Evolutionary conservation across 1,140 invertebrate genomes (phyloP).

Genomic region (Coboldia fuscipes): DNA sequence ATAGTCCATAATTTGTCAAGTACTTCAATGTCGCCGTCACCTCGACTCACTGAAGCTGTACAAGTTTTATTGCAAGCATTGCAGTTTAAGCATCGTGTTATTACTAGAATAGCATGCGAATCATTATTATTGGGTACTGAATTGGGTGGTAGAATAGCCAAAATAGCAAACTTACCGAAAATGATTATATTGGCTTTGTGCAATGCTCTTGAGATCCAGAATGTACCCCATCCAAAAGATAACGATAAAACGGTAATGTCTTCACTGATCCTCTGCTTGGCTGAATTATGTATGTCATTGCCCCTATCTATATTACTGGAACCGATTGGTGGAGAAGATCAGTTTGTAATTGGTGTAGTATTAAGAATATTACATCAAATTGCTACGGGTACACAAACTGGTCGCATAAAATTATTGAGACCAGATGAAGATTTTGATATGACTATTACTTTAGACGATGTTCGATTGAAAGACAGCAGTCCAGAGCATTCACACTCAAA

Average conservation of each 20-base stretch:
- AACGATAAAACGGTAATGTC: constrained; percentile 52
- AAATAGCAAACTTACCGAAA: constrained; percentile 17
- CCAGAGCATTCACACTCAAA: constrained; percentile 18
- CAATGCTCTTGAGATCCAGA: constrained; percentile 18
- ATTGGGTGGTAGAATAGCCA: constrained; percentile 12
- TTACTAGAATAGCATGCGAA: constrained; percentile 18
- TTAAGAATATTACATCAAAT: constrained; percentile 24
- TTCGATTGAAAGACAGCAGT: constrained; percentile 18
- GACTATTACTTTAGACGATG: constrained; percentile 43
- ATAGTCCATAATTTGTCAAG: constrained; percentile 53
- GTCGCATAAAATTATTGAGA: constrained; percentile 16
- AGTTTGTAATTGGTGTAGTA: constrained; percentile 31
- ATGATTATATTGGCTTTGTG: constrained; percentile 17
- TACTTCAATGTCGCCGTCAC: constrained; percentile 20
- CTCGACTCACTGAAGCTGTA: constrained; percentile 59
- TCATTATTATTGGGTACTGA: constrained; percentile 17
- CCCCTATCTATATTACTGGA: constrained; percentile 12
- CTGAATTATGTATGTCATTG: constrained; percentile 72
- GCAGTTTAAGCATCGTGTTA: constrained; percentile 29
- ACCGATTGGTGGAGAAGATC: constrained; percentile 16
- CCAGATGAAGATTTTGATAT: constrained; percentile 43
- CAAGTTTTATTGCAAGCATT: constrained; percentile 70
- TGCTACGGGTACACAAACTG: constrained; percentile 18
- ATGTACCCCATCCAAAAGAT: constrained; percentile 24
- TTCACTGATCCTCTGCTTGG: constrained; percentile 69